These are phyloP conservation scores for Eumaeus atala DNA, from an alignment of 1,140 invertebrate species.

Conservation along the genomic window DNA sequence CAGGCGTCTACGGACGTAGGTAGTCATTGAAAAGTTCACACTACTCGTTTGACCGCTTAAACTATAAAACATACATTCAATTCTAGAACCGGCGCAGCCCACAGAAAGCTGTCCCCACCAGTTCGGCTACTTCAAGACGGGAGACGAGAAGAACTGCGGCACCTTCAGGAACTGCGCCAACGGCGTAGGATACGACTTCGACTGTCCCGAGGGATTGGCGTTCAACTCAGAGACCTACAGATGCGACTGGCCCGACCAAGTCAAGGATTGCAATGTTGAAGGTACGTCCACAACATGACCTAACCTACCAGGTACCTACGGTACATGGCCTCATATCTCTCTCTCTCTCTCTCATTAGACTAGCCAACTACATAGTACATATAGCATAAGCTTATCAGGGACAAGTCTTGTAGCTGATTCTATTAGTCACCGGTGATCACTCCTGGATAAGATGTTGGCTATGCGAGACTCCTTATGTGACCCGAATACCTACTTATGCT, in stretches of 20 bases:
- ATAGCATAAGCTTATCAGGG: no score
- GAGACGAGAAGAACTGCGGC: constrained; percentile 82
- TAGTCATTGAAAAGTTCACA: no score
- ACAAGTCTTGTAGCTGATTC: no score
- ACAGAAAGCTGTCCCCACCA: constrained; percentile 89
- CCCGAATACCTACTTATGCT: no score
- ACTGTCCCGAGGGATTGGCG: constrained; percentile 89
- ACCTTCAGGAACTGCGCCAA: constrained; percentile 89
- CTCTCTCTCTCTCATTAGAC: no score
- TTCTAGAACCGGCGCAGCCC: constrained; percentile 72
- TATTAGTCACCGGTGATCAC: no score
- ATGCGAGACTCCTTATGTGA: no score
- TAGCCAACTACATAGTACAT: no score
- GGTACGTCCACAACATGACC: constrained; percentile 54
- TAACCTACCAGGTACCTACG: neutral
- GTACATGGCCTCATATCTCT: no score
- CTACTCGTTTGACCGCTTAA: no score
- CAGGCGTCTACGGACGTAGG: no score
- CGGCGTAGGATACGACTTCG: constrained; percentile 78
- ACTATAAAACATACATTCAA: neutral
- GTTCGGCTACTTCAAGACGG: constrained; percentile 86
- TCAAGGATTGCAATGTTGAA: constrained; percentile 84
- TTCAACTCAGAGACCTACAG: constrained; percentile 85
- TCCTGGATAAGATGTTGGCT: no score
- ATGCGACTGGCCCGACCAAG: constrained; percentile 92